Conservation (phyloP, 2,113 vertebrate species). For the Rhynchopsitta pachyrhyncha region DNA sequence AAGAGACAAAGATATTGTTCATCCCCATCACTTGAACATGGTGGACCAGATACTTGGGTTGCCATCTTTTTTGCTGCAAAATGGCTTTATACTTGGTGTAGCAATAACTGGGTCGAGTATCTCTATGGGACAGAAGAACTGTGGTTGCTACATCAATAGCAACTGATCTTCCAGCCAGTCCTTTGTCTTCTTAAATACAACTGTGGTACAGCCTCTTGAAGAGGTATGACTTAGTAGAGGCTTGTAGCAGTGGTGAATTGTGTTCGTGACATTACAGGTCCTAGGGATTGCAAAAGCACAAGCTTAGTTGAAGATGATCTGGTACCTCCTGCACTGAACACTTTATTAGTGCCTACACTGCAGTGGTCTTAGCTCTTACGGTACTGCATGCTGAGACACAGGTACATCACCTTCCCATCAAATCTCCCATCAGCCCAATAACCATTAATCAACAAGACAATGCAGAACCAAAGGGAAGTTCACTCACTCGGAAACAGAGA, state of each 20-base stretch:
- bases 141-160: neutral
- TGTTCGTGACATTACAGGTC: neutral
- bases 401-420: neutral
- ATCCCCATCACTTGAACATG: neutral
- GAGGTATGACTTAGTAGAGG: neutral
- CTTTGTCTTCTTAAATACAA: neutral
- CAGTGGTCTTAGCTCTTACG: neutral
- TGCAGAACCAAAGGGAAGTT: neutral
- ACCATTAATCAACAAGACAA: neutral
- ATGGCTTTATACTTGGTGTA: neutral
- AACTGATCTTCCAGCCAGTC: neutral
- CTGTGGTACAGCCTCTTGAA: neutral
- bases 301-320: neutral
- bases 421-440: neutral
- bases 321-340: neutral
- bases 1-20: neutral
- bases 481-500: conserved; percentile 39
- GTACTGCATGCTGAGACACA: neutral
- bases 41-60: neutral
- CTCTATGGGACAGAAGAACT: neutral
- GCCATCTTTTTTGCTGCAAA: neutral
- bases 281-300: neutral
- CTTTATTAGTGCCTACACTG: neutral
- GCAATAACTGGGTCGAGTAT: neutral
- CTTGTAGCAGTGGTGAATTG: neutral